Base-by-base conservation (phyloP, 1,140 invertebrate genomes). In the Chironomus tepperi region DNA sequence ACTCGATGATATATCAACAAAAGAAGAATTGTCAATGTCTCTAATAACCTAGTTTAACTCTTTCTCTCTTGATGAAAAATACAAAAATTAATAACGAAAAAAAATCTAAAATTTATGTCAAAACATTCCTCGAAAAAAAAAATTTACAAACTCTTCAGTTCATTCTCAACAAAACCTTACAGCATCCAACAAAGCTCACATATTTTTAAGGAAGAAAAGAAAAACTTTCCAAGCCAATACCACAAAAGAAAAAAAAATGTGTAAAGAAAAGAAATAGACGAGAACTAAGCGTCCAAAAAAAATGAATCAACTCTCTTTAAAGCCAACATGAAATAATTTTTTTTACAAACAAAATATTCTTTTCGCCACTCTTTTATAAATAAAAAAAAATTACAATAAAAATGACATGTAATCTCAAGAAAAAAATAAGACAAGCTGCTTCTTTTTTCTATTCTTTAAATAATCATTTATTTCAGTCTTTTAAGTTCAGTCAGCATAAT, bases 301-400 rank as follows among this genome's bases (percentile, higher is more conserved):
- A n/a, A n/a, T 57, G n/a, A 57, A 57, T 12, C 8, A 12, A n/a
- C 47, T 57, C 47, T 57, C 47, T 57, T 57, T 34, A 12, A n/a
- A 57, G 47, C 47, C 47, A 57, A 57, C 65, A 19, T 70, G 24
- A 34, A 34, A 34, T 34, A 34, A 34, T 34, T 70, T 70, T 67
- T 70, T 70, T 70, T 70, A 70, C 65, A 70, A 70, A 21, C 65
- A 70, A 70, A 67, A 67, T 67, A 18, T 70, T 70, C 16, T 70
- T 34, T 70, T 70, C 65, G 19, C 65, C 65, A 21, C 65, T 21
- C 65, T 70, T 70, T 70, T 70, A 21, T 70, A 70, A 34, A 34
- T 34, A 34, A 70, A 70, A 70, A 10, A 18, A 70, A 70, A 19
- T 70, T 70, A 70, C 16, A 70, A 70, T 70, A 70, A 70, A 67